phyloP scores from a whole-genome alignment of 2,113 vertebrate species.

The Tupaia chinensis region DNA sequence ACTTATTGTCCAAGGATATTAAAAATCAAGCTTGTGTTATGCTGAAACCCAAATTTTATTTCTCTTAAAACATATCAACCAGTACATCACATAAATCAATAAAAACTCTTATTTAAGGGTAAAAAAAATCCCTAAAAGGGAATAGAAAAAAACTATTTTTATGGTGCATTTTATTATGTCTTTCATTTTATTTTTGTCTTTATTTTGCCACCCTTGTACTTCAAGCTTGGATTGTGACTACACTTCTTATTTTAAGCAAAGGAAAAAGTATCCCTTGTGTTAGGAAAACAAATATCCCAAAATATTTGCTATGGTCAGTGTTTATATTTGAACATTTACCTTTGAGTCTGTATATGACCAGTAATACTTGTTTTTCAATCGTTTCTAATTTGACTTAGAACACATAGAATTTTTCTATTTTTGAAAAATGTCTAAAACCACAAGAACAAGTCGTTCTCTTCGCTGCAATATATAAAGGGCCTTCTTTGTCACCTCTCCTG shows the following conservation, averaged over 20 bases:
- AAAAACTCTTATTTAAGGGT: not conserved
- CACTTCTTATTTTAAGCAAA: constrained; percentile 53
- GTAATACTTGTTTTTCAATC: not conserved
- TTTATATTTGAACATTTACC: constrained; percentile 40
- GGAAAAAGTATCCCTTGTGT: constrained; percentile 44
- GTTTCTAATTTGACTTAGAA: constrained; percentile 37
- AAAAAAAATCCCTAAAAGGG: not conserved
- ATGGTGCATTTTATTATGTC: constrained; percentile 9
- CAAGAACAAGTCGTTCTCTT: constrained; percentile 54
- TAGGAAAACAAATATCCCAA: constrained; percentile 55
- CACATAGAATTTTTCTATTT: constrained; percentile 43
- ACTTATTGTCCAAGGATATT: not conserved
- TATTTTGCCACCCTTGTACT: not conserved
- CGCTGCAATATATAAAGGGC: constrained; percentile 7
- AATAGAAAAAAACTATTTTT: not conserved
- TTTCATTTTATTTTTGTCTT: constrained; percentile 56
- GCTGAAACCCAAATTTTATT: not conserved
- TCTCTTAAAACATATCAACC: constrained; percentile 15
- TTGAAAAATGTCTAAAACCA: constrained; percentile 15
- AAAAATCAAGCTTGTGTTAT: not conserved
- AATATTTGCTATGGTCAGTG: constrained; percentile 27
- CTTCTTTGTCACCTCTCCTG: constrained; percentile 48
- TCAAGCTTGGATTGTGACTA: not conserved
- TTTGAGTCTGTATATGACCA: not conserved
- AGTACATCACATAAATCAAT: not conserved